Conservation (phyloP, 2,113 vertebrate genomes). For the Glaucidium brasilianum region DNA sequence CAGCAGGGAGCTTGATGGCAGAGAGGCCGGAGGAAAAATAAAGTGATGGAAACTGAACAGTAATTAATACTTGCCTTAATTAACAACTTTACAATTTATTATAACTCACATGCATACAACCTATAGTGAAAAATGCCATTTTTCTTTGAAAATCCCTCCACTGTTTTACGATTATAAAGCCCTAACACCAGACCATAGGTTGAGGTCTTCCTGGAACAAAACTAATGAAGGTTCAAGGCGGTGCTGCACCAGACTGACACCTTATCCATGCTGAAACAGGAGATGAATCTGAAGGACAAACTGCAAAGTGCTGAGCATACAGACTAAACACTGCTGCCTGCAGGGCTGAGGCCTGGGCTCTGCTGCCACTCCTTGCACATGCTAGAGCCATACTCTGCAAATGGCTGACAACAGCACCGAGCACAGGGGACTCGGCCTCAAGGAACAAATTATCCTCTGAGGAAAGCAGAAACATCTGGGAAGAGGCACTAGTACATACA, state of each 20-base stretch:
- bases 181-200: neutral
- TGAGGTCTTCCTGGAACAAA: neutral
- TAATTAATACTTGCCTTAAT: neutral
- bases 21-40: neutral
- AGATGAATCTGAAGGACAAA: neutral
- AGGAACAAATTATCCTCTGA: neutral
- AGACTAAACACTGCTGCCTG: neutral
- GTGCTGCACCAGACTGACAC: neutral
- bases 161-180: neutral
- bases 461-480: neutral
- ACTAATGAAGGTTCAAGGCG: neutral
- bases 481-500: neutral
- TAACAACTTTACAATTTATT: neutral
- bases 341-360: neutral
- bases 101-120: neutral
- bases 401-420: neutral
- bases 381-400: neutral
- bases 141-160: neutral
- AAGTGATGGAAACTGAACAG: neutral
- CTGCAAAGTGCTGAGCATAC: accelerated
- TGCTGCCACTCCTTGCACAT: neutral
- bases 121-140: neutral
- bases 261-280: neutral
- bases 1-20: neutral
- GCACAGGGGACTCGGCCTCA: neutral